Evolutionary conservation across 2,888 invertebrate species (phyloP).

Genomic region (Amiota communis): DNA sequence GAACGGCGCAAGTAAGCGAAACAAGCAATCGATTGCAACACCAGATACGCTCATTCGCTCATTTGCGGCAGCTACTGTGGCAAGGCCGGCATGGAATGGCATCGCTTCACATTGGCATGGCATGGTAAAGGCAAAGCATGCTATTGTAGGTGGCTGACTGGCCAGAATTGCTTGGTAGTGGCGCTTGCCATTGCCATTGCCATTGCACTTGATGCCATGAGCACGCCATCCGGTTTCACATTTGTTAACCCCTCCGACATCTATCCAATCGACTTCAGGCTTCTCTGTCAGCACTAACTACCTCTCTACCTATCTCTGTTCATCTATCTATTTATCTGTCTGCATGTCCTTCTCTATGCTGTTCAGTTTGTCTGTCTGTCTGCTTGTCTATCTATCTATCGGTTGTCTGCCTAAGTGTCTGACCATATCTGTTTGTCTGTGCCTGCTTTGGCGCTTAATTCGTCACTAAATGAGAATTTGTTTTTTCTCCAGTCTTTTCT

Average conservation of each 20-base stretch:
- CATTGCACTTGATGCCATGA: constrained; percentile 26
- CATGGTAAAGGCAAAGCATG: neutral
- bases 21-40: constrained; percentile 24
- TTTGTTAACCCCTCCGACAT: too few relatives aligned
- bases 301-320: neutral
- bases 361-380: constrained; percentile 26
- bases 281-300: neutral
- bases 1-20: too few relatives aligned
- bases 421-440: constrained; percentile 49
- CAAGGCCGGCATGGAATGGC: neutral
- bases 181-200: neutral
- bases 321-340: constrained; percentile 7
- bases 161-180: constrained; percentile 3
- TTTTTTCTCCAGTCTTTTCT: constrained; percentile 28
- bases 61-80: constrained; percentile 28
- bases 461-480: constrained; percentile 69
- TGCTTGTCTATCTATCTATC: constrained; percentile 39
- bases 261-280: too few relatives aligned
- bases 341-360: constrained; percentile 36
- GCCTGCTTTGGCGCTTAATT: constrained; percentile 69
- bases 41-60: constrained; percentile 24
- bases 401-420: constrained; percentile 60
- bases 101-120: too few relatives aligned
- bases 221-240: constrained; percentile 14
- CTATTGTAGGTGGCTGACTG: constrained; percentile 14